Conservation (phyloP, 2,797 vertebrate species). For the Mormyrops attenuatus region DNA sequence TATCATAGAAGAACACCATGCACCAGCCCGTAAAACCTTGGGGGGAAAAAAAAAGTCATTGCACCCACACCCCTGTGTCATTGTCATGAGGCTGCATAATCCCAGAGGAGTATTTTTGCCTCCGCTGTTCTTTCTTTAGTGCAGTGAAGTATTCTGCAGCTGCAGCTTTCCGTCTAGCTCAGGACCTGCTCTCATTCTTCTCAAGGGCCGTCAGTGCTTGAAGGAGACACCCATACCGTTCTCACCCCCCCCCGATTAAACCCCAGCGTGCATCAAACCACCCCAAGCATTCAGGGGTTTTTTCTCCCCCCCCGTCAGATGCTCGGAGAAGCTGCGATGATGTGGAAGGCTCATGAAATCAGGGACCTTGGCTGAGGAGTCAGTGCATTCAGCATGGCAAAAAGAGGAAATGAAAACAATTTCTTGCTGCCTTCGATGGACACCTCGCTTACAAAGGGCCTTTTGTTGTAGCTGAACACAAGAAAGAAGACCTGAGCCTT, state of each 20-base stretch:
- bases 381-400: background rate
- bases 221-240: background rate
- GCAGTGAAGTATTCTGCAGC: background rate
- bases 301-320: background rate
- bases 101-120: background rate
- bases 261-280: background rate
- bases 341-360: background rate
- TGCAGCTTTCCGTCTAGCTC: background rate
- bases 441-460: background rate
- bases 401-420: background rate
- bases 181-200: background rate
- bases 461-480: background rate
- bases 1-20: background rate
- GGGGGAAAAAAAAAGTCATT: background rate
- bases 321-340: background rate
- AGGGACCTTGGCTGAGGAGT: background rate
- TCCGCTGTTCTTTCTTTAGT: background rate
- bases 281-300: background rate
- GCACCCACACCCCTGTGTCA: background rate
- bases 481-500: background rate
- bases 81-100: slow-evolving; percentile 4
- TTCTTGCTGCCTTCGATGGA: background rate
- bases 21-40: background rate
- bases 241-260: background rate
- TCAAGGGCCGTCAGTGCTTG: background rate